Percentiles rank a stretch among this genome's conserved stretches.
phyloP scores from a whole-genome alignment of 2,888 invertebrate genomes.

The Cosmia pyralina region DNA sequence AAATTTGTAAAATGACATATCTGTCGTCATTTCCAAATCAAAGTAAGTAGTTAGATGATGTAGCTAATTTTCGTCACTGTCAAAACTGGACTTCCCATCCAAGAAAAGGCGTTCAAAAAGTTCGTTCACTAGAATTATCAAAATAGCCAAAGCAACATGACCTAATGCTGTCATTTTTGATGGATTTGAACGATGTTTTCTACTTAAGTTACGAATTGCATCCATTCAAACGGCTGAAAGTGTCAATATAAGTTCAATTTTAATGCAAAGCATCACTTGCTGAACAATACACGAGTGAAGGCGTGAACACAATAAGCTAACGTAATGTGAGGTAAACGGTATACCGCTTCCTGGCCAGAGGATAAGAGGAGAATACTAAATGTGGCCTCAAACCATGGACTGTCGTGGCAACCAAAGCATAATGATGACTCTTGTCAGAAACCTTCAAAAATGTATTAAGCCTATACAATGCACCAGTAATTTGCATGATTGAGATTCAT shows the following conservation, averaged over 20 bases:
- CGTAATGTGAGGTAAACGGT: constrained; percentile 85
- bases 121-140: background rate
- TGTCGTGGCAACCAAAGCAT: constrained; percentile 57
- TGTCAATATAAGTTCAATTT: constrained; percentile 71
- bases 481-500: constrained; percentile 39
- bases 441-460: constrained; percentile 28
- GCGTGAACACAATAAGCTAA: constrained; percentile 80
- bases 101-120: background rate
- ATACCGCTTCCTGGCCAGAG: constrained; percentile 79
- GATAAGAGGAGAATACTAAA: constrained; percentile 80
- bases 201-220: constrained; percentile 21
- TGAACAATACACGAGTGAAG: constrained; percentile 78
- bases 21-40: constrained; percentile 9
- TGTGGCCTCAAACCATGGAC: constrained; percentile 71
- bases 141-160: constrained; percentile 5
- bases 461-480: constrained; percentile 34
- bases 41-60: constrained; percentile 1
- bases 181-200: constrained; percentile 5
- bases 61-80: background rate
- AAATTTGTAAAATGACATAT: constrained; percentile 38
- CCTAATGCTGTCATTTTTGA: constrained; percentile 4
- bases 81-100: background rate
- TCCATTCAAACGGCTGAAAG: constrained; percentile 45
- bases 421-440: constrained; percentile 17
- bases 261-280: constrained; percentile 77